A percentile compares a stretch with the other conserved stretches of the same genome.
Evolutionary conservation across 2,113 vertebrate genomes (phyloP).

Genomic region (Pomatostomus ruficeps): DNA sequence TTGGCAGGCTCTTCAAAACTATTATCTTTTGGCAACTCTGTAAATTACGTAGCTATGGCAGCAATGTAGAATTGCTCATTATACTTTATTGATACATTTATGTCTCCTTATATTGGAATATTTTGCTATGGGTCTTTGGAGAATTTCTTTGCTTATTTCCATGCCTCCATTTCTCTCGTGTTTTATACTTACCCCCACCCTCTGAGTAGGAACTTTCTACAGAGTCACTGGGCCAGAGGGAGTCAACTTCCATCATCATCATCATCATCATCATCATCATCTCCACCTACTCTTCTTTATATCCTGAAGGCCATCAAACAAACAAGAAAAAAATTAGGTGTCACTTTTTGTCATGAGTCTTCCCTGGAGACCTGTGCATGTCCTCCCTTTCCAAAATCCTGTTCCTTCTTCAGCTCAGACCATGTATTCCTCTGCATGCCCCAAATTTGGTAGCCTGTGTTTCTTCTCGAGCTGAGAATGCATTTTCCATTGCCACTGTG

Average conservation of each 20-base stretch:
- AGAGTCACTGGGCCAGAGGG: not conserved
- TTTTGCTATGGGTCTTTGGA: not conserved
- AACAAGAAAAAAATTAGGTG: not conserved
- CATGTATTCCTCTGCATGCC: rapidly evolving
- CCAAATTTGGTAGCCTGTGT: not conserved
- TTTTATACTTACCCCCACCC: not conserved
- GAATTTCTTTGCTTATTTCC: not conserved
- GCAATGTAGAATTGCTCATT: slow-evolving; percentile 51
- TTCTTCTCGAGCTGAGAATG: not conserved
- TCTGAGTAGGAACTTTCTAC: not conserved
- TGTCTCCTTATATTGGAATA: not conserved
- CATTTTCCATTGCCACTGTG: not conserved
- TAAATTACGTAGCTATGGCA: slow-evolving; percentile 54
- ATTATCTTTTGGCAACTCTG: slow-evolving; percentile 57
- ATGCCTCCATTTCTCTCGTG: not conserved
- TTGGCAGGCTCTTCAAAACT: slow-evolving; percentile 54
- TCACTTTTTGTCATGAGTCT: not conserved
- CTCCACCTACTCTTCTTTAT: not conserved
- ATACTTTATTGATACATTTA: slow-evolving; percentile 51
- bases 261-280: not conserved
- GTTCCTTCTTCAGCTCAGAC: not conserved
- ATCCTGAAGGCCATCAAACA: not conserved
- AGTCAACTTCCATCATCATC: not conserved
- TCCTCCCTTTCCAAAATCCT: not conserved
- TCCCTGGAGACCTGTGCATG: not conserved